A percentile compares a stretch with the other conserved stretches of the same genome.
Conservation (phyloP, 30 jellyfish, hydroid and myxozoan species). For the Euphysa ruthae region DNA sequence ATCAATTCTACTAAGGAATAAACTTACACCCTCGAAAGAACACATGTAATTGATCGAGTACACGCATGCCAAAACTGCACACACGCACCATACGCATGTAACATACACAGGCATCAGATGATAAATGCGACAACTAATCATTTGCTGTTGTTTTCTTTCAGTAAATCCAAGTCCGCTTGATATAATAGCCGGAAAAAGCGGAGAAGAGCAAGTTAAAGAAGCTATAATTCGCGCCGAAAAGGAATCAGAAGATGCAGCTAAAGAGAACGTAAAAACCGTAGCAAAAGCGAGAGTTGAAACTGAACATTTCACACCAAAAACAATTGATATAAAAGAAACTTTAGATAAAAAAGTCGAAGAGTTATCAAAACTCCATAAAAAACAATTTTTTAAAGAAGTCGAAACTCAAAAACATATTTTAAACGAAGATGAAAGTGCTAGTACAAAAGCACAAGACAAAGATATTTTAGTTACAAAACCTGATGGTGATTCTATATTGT, state of each 20-base stretch:
- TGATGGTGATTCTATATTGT: neutral
- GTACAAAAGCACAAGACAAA: slow-evolving; percentile 15
- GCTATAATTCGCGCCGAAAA: slow-evolving; percentile 85
- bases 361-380: slow-evolving; percentile 15
- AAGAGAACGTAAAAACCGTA: slow-evolving; percentile 10
- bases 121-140: too few species aligned
- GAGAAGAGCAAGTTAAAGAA: slow-evolving; percentile 97
- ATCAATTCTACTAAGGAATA: too few species aligned
- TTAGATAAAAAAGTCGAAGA: slow-evolving; percentile 28
- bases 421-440: neutral
- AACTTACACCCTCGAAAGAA: too few species aligned
- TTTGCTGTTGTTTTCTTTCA: too few species aligned
- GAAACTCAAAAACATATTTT: neutral
- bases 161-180: slow-evolving; percentile 71
- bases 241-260: slow-evolving; percentile 93
- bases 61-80: too few species aligned
- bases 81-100: too few species aligned
- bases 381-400: neutral
- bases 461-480: neutral
- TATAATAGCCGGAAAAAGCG: slow-evolving; percentile 82
- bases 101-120: too few species aligned
- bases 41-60: too few species aligned
- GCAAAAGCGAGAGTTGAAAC: slow-evolving; percentile 3
- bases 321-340: slow-evolving; percentile 23
- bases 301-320: slow-evolving; percentile 9